Evolutionary conservation across 1,140 invertebrate species (phyloP).

Genomic region (Trichoplusia ni): DNA sequence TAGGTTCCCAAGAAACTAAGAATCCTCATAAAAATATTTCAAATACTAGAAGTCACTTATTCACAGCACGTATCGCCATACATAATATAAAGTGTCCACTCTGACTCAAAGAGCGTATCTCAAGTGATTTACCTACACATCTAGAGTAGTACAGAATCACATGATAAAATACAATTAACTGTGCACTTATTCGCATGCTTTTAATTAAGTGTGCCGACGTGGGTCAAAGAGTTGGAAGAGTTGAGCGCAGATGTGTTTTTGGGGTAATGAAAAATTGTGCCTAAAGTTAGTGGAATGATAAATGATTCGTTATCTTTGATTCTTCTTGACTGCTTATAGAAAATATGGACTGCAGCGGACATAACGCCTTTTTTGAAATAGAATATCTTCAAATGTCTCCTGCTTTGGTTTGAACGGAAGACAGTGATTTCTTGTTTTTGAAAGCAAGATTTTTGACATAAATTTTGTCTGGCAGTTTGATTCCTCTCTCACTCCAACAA

Average conservation of each 20-base stretch:
- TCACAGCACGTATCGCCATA: conserved; percentile 14
- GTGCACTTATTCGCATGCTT: conserved; percentile 51
- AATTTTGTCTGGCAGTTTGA: no score
- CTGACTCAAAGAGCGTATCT: conserved; percentile 15
- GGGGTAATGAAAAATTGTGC: no score
- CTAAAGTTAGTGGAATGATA: no score
- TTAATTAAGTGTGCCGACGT: conserved; percentile 54
- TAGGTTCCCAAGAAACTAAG: neutral
- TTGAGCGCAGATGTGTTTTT: neutral
- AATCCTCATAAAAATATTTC: conserved; percentile 20
- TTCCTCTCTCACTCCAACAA: no score
- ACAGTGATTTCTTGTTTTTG: no score
- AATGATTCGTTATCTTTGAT: no score
- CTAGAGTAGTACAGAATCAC: conserved; percentile 36
- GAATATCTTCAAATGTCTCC: no score
- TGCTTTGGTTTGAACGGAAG: no score
- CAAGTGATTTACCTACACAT: conserved; percentile 33
- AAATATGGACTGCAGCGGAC: no score
- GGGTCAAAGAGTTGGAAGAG: conserved; percentile 40
- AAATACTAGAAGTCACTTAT: neutral
- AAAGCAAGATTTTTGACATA: no score
- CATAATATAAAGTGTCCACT: conserved; percentile 35
- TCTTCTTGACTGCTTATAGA: no score
- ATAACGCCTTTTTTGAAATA: no score
- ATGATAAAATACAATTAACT: conserved; percentile 55